phyloP scores from a whole-genome alignment of 2,888 invertebrate species.

The Mesoligia furuncula region DNA sequence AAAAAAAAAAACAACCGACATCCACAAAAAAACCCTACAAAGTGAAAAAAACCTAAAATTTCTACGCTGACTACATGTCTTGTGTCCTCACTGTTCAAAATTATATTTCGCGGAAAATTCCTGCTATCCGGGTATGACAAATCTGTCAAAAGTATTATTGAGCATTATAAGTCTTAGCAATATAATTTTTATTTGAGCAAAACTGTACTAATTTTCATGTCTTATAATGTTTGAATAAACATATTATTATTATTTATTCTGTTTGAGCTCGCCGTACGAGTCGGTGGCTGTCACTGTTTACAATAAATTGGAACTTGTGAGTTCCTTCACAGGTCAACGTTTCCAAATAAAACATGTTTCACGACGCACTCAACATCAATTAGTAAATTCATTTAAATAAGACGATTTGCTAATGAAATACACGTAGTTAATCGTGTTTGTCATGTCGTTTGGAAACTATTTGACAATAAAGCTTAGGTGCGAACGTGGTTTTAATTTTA shows the following conservation, averaged over 20 bases:
- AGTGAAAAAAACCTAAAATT: neutral
- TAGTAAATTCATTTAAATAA: conserved; percentile 16
- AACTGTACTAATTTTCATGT: too few species aligned
- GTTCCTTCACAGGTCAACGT: neutral
- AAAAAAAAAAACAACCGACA: neutral
- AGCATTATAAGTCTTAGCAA: too few species aligned
- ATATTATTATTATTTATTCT: too few species aligned
- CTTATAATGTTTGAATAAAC: too few species aligned
- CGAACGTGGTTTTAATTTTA: conserved; percentile 33
- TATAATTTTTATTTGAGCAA: too few species aligned
- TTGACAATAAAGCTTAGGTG: conserved; percentile 10
- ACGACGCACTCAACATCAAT: conserved; percentile 1
- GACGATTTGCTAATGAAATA: conserved; percentile 31
- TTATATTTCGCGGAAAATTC: conserved; percentile 1
- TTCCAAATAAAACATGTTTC: conserved; percentile 7
- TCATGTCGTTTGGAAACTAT: conserved; percentile 33
- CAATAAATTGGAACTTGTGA: neutral
- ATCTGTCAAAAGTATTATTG: too few species aligned
- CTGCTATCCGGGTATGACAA: neutral
- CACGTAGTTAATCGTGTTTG: conserved; percentile 25
- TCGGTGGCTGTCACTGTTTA: neutral
- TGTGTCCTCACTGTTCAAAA: neutral
- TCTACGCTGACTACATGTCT: neutral
- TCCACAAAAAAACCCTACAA: neutral
- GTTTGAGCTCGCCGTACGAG: neutral